phyloP scores from a whole-genome alignment of 2,113 vertebrate genomes.

The Barbus barbus region DNA sequence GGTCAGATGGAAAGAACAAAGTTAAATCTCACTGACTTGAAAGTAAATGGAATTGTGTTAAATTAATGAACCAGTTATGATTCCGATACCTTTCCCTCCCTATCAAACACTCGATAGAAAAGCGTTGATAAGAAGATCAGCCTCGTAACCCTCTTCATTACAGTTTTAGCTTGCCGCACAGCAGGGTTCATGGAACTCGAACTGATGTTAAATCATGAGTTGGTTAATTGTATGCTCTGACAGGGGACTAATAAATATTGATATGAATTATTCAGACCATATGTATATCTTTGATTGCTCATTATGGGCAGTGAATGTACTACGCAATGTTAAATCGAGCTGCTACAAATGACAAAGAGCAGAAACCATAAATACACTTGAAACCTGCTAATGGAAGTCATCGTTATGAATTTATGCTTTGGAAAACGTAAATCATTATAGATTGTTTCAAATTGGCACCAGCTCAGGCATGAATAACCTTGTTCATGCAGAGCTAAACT shows the following conservation, averaged over 20 bases:
- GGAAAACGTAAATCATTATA: slow-evolving; percentile 54
- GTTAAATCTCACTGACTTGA: slow-evolving; percentile 51
- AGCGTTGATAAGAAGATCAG: slow-evolving; percentile 54
- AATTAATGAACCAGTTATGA: slow-evolving; percentile 58
- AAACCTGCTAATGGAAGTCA: slow-evolving; percentile 60
- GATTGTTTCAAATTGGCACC: slow-evolving; percentile 56
- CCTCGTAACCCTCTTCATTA: slow-evolving; percentile 55
- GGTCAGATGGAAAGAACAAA: slow-evolving; percentile 63
- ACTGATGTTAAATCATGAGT: slow-evolving; percentile 67
- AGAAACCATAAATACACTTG: slow-evolving; percentile 56
- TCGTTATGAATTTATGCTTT: slow-evolving; percentile 61
- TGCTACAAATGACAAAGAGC: slow-evolving; percentile 52
- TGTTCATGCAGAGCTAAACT: slow-evolving; percentile 28
- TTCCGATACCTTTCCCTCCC: slow-evolving; percentile 40
- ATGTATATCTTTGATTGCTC: slow-evolving; percentile 66
- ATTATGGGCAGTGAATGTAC: slow-evolving; percentile 55
- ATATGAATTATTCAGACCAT: slow-evolving; percentile 67
- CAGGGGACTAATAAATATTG: slow-evolving; percentile 70
- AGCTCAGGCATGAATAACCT: slow-evolving; percentile 27
- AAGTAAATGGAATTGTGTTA: slow-evolving; percentile 61
- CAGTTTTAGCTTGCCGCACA: slow-evolving; percentile 21
- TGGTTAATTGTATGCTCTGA: slow-evolving; percentile 66
- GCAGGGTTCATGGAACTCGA: slow-evolving; percentile 42
- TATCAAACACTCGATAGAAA: slow-evolving; percentile 46
- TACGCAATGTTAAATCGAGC: slow-evolving; percentile 50